phyloP scores from a whole-genome alignment of 1,140 invertebrate genomes.

The Brachionus plicatilis region DNA sequence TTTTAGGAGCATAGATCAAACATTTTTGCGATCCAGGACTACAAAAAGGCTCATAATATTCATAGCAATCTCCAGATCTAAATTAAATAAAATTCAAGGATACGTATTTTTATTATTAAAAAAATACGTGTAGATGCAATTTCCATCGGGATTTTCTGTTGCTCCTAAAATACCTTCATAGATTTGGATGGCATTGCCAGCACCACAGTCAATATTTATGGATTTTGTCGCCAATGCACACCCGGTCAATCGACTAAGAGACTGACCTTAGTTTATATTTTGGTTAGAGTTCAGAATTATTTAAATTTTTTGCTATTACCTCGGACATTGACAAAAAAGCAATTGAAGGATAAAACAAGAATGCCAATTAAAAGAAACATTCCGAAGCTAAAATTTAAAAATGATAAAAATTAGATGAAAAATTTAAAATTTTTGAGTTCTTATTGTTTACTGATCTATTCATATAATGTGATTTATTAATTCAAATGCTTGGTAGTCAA shows the following conservation, averaged over 20 bases:
- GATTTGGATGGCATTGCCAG: background rate
- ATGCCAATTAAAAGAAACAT: background rate
- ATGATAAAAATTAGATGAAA: background rate
- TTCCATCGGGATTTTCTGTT: background rate
- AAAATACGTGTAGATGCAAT: background rate
- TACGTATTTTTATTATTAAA: background rate
- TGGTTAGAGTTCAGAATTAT: background rate
- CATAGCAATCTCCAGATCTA: conserved; percentile 2
- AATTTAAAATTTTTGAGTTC: background rate
- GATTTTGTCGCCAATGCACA: background rate
- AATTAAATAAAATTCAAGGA: background rate
- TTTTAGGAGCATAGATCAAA: background rate
- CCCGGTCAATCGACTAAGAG: background rate
- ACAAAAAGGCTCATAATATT: background rate
- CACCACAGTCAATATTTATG: background rate
- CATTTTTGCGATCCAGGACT: background rate
- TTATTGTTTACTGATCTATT: background rate
- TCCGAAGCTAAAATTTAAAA: background rate
- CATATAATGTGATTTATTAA: background rate
- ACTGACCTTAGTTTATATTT: background rate
- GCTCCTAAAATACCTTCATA: background rate
- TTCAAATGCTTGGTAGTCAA: background rate
- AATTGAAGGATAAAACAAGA: background rate
- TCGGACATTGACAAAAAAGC: background rate
- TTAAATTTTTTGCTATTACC: background rate